phyloP scores from a whole-genome alignment of 2,113 vertebrate species.

The Notarius lentiginosus region DNA sequence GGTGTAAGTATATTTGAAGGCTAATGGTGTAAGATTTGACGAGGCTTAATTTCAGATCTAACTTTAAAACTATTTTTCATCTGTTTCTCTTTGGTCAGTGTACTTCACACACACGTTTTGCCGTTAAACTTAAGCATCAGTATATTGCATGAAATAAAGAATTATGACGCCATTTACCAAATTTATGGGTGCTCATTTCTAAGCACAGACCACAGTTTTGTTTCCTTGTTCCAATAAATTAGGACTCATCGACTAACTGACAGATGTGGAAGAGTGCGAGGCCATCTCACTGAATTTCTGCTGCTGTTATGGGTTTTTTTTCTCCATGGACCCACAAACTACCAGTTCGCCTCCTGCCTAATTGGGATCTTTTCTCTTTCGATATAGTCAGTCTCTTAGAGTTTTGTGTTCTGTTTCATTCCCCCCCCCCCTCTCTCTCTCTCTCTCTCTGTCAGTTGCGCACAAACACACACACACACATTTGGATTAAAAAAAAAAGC shows the following conservation, averaged over 20 bases:
- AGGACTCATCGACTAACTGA: constrained; percentile 17
- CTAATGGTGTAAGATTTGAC: not conserved
- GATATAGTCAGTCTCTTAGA: not conserved
- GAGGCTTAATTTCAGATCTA: not conserved
- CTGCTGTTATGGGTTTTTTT: constrained; percentile 10
- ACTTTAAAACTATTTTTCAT: not conserved
- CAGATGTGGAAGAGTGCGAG: not conserved
- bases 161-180: not conserved
- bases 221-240: constrained; percentile 14
- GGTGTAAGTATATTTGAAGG: constrained; percentile 1
- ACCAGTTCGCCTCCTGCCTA: constrained; percentile 13
- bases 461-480: not conserved
- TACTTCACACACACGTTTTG: not conserved
- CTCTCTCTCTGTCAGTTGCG: not conserved
- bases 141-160: not conserved
- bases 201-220: not conserved
- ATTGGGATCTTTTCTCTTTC: not conserved
- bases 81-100: not conserved
- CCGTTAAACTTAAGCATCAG: not conserved
- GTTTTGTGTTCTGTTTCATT: not conserved
- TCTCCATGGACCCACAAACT: not conserved
- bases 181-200: not conserved
- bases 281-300: constrained; percentile 10
- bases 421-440: not conserved
- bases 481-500: not conserved